Conservation (phyloP, 2,888 invertebrate species). For the Andricus quercusramuli region DNA sequence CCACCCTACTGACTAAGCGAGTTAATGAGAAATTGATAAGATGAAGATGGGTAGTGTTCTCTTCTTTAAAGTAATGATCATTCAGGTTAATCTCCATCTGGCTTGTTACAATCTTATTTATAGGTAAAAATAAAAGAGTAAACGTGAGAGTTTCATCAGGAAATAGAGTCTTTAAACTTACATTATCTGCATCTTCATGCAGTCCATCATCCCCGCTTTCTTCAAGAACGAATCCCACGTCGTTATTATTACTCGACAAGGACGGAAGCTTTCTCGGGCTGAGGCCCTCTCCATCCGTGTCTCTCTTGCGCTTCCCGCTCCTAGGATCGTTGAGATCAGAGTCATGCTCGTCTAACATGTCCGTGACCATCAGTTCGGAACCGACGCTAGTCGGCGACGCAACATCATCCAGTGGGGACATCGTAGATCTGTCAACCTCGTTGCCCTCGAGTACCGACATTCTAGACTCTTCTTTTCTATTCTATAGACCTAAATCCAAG, state of each 20-base stretch:
- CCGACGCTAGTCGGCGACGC: constrained; percentile 74
- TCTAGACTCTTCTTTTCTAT: constrained; percentile 1
- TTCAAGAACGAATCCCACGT: constrained; percentile 75
- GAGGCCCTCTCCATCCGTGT: constrained; percentile 67
- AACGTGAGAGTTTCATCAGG: constrained; percentile 22
- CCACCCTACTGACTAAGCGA: not conserved
- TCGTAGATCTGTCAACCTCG: constrained; percentile 69
- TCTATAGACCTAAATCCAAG: constrained; percentile 39
- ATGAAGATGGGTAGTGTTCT: not conserved
- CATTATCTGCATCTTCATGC: constrained; percentile 72
- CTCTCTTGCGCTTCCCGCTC: constrained; percentile 70
- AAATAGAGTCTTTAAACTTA: constrained; percentile 62
- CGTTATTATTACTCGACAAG: constrained; percentile 72
- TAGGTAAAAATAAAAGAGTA: constrained; percentile 4
- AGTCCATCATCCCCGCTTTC: constrained; percentile 69
- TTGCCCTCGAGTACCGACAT: constrained; percentile 73
- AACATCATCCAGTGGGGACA: constrained; percentile 76
- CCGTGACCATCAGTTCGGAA: constrained; percentile 75
- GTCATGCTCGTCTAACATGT: constrained; percentile 75
- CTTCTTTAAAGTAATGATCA: not conserved
- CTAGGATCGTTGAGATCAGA: constrained; percentile 56
- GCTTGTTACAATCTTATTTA: not conserved
- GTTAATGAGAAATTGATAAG: not conserved
- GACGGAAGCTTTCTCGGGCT: constrained; percentile 72
- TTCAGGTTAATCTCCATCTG: not conserved